A percentile compares a stretch with the other conserved stretches of the same genome.
Conservation (phyloP, 2,888 invertebrate species). For the Agonopterix subpropinquella region DNA sequence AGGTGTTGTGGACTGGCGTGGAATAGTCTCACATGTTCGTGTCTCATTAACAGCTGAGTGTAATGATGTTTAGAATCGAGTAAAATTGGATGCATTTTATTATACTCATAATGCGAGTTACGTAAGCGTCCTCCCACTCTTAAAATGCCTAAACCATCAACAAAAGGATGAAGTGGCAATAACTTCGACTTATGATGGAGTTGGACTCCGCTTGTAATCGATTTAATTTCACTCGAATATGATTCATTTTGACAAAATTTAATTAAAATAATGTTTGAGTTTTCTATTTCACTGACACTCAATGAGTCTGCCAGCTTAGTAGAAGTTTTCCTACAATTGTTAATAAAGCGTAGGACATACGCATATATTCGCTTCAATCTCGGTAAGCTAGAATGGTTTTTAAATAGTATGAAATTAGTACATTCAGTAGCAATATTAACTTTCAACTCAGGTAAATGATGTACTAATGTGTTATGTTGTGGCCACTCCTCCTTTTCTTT, state of each 20-base stretch:
- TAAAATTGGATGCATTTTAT: neutral
- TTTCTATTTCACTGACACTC: neutral
- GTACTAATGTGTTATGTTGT: too few relatives aligned
- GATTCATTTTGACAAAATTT: too few relatives aligned
- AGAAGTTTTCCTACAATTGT: too few relatives aligned
- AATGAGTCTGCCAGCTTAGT: too few relatives aligned
- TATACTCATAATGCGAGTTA: neutral
- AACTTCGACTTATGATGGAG: neutral
- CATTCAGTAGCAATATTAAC: neutral
- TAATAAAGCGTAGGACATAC: neutral
- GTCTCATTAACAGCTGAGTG: neutral
- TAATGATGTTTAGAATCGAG: neutral
- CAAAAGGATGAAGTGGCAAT: neutral
- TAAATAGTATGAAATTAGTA: neutral
- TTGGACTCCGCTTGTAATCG: too few relatives aligned
- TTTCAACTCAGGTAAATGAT: too few relatives aligned
- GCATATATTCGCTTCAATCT: slow-evolving; percentile 9
- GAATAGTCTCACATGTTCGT: slow-evolving; percentile 11
- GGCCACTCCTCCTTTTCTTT: too few relatives aligned
- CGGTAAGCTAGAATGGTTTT: slow-evolving; percentile 5
- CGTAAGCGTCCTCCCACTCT: neutral
- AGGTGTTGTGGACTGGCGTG: slow-evolving; percentile 16
- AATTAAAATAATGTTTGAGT: too few relatives aligned
- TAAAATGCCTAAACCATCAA: neutral
- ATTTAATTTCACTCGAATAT: too few relatives aligned